Conservation (phyloP, 2,797 vertebrate genomes). For the Crocodylus rhombifer region DNA sequence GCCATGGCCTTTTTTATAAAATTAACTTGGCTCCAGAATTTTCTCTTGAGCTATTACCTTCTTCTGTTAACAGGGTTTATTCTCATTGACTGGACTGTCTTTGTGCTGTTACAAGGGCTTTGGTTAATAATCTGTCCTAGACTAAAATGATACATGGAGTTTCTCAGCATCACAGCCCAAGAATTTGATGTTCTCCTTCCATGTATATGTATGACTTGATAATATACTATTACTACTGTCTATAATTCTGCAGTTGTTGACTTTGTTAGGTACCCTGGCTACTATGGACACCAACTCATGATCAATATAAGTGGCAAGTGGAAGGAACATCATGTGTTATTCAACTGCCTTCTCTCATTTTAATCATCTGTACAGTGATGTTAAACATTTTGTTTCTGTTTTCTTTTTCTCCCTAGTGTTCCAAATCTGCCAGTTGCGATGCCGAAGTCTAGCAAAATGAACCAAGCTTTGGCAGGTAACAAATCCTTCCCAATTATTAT, state of each 20-base stretch:
- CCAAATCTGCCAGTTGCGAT: constrained; percentile 72
- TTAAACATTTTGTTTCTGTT: background rate
- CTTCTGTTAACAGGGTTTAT: background rate
- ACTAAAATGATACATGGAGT: background rate
- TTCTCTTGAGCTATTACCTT: background rate
- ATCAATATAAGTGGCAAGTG: fast-evolving
- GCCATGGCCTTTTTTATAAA: background rate
- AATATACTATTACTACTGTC: background rate
- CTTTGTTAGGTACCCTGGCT: background rate
- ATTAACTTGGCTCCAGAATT: background rate
- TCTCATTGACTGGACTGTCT: background rate
- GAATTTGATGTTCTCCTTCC: background rate
- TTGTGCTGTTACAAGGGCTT: background rate
- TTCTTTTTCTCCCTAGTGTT: background rate
- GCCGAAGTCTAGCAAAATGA: constrained; percentile 78
- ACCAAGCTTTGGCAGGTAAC: constrained; percentile 83
- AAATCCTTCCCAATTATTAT: background rate
- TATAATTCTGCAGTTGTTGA: background rate
- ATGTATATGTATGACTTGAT: background rate
- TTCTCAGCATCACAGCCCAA: background rate
- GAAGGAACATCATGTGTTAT: fast-evolving
- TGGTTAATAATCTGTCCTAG: background rate
- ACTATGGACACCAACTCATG: fast-evolving
- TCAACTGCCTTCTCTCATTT: fast-evolving
- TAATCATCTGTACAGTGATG: fast-evolving